Percentiles rank a stretch among this genome's conserved stretches.
These are phyloP conservation scores for Paracentrotus lividus DNA, from an alignment of 53 echinoderm and acorn worm species.

Conservation along the genomic window DNA sequence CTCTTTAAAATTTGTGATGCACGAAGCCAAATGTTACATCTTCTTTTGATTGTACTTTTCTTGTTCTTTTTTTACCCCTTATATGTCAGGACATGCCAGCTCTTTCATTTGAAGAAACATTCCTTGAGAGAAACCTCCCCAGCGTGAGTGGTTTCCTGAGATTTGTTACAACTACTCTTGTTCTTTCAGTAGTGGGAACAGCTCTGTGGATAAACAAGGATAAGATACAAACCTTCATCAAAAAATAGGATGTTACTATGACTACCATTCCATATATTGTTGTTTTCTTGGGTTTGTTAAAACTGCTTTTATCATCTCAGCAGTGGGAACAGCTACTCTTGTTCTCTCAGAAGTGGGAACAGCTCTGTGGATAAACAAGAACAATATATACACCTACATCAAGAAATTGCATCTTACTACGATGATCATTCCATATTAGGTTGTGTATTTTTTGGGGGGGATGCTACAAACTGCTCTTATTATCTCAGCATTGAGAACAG, in stretches of 20 bases:
- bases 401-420: not conserved
- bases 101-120: slow-evolving; percentile 68
- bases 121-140: slow-evolving; percentile 73
- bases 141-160: slow-evolving; percentile 75
- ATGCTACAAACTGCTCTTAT: slow-evolving; percentile 40
- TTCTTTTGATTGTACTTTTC: not conserved
- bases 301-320: slow-evolving; percentile 5
- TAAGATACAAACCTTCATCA: not conserved
- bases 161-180: slow-evolving; percentile 55
- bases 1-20: too few relatives aligned
- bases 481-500: not conserved
- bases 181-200: not conserved
- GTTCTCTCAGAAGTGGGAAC: too few relatives aligned
- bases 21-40: too few relatives aligned
- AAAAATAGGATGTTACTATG: not conserved
- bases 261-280: not conserved
- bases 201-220: slow-evolving; percentile 40
- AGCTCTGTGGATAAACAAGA: slow-evolving; percentile 20
- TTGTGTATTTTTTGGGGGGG: too few relatives aligned
- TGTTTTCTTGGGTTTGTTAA: slow-evolving; percentile 74
- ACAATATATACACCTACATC: not conserved
- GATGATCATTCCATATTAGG: not conserved
- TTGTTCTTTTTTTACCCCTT: not conserved
- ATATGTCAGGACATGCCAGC: slow-evolving; percentile 80
- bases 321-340: too few relatives aligned